phyloP scores from a whole-genome alignment of 2,888 invertebrate species.

The Cremastinae sp. region DNA sequence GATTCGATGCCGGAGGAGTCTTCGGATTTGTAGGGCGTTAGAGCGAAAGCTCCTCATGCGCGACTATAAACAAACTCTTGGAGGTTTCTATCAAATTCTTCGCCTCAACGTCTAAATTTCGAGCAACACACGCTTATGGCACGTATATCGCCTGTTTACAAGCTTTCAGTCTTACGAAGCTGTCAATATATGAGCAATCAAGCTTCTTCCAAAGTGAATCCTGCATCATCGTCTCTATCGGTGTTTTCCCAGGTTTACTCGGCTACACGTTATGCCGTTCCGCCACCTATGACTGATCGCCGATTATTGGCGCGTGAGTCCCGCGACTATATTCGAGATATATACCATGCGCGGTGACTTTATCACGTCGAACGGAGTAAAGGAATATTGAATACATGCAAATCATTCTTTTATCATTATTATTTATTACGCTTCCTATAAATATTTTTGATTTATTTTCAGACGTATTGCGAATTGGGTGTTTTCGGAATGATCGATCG shows the following conservation, averaged over 20 bases:
- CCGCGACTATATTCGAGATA: too few species aligned
- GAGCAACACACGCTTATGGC: neutral
- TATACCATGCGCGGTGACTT: too few species aligned
- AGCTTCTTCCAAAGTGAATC: neutral
- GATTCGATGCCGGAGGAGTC: slow-evolving; percentile 48
- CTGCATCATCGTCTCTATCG: slow-evolving; percentile 4
- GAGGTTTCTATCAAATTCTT: slow-evolving; percentile 54
- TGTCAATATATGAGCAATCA: slow-evolving; percentile 1
- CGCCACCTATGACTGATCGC: too few species aligned
- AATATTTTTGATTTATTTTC: too few species aligned
- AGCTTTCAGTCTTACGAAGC: slow-evolving; percentile 14
- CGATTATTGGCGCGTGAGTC: too few species aligned
- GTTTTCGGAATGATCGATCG: too few species aligned
- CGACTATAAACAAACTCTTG: slow-evolving; percentile 64
- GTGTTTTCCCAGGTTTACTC: slow-evolving; percentile 22
- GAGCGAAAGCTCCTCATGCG: slow-evolving; percentile 66
- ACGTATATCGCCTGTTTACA: slow-evolving; percentile 11
- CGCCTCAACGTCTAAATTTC: slow-evolving; percentile 12
- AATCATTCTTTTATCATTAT: too few species aligned
- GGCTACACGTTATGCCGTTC: neutral
- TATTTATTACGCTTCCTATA: too few species aligned
- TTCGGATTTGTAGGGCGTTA: slow-evolving; percentile 73
- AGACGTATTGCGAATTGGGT: too few species aligned
- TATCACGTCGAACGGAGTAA: too few species aligned
- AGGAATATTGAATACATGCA: too few species aligned